A percentile compares a stretch with the other conserved stretches of the same genome.
Conservation (phyloP, 2,888 invertebrate genomes). For the Rapana venosa region DNA sequence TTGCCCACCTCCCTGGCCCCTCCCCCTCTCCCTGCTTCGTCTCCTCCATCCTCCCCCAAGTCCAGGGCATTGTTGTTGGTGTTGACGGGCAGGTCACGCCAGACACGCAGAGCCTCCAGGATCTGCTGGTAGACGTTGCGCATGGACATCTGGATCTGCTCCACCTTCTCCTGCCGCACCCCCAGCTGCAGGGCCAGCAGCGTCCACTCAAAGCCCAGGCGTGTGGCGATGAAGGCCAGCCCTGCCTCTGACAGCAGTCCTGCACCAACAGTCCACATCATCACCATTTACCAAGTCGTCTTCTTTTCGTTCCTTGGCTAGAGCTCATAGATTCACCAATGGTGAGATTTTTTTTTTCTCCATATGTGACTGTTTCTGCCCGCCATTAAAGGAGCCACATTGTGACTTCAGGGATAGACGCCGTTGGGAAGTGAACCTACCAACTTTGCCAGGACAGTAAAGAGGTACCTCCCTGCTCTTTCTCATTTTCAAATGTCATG, state of each 20-base stretch:
- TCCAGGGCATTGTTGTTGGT: conserved; percentile 10
- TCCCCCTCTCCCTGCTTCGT: conserved; percentile 29
- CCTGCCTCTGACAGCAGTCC: conserved; percentile 65
- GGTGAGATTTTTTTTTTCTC: too few relatives aligned
- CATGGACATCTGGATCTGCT: conserved; percentile 77
- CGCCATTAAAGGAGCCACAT: too few relatives aligned
- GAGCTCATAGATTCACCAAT: too few relatives aligned
- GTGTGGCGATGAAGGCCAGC: conserved; percentile 62
- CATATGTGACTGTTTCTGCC: too few relatives aligned
- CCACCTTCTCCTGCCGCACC: conserved; percentile 76
- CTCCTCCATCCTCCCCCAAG: conserved; percentile 8
- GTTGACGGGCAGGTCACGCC: conserved; percentile 44
- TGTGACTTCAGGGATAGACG: too few relatives aligned
- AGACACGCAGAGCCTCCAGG: conserved; percentile 53
- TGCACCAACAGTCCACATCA: conserved; percentile 36
- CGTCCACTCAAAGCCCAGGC: conserved; percentile 77
- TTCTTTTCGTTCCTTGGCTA: too few relatives aligned
- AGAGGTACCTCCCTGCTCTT: too few relatives aligned
- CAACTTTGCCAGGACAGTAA: too few relatives aligned
- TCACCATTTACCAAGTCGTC: too few relatives aligned
- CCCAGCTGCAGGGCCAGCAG: conserved; percentile 75
- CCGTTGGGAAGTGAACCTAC: too few relatives aligned
- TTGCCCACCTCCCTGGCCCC: conserved; percentile 44
- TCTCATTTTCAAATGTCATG: too few relatives aligned
- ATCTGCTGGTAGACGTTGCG: conserved; percentile 59